phyloP scores from a whole-genome alignment of 30 jellyfish, hydroid and myxozoan species.

The Turritopsis dohrnii region DNA sequence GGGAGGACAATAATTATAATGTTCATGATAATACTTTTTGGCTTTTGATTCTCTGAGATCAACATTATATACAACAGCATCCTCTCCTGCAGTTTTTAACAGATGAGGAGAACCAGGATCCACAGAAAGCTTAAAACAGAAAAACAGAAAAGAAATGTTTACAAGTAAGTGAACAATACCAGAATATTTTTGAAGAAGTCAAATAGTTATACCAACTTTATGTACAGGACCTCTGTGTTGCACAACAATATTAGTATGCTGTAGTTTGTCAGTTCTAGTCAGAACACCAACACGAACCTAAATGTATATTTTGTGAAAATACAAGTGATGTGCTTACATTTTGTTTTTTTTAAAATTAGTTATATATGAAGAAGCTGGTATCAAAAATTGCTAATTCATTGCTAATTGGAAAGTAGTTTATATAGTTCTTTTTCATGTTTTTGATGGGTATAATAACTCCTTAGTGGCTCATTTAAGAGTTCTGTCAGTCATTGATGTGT shows the following conservation, averaged over 20 bases:
- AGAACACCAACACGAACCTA: conserved; percentile 77
- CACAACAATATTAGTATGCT: conserved; percentile 64
- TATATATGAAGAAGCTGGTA: not conserved
- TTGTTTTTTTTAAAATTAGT: not conserved
- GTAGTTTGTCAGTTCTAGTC: conserved; percentile 39
- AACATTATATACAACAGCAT: conserved; percentile 72
- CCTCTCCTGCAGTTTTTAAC: conserved; percentile 84
- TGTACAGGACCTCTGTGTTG: conserved; percentile 97
- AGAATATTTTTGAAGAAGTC: not conserved
- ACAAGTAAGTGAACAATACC: not conserved
- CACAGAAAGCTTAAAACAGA: conserved; percentile 54
- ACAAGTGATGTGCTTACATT: not conserved
- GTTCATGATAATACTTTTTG: conserved; percentile 70
- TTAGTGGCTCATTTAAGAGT: too few species aligned
- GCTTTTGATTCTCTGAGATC: conserved; percentile 86
- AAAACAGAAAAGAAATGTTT: not conserved
- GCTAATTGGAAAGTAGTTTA: too few species aligned
- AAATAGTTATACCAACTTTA: conserved; percentile 52
- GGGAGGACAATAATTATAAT: too few species aligned
- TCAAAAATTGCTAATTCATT: too few species aligned
- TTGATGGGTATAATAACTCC: too few species aligned
- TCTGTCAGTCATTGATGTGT: too few species aligned
- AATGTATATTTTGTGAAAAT: not conserved
- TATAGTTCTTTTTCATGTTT: too few species aligned
- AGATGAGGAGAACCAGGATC: conserved; percentile 89